Evolutionary conservation across 2,797 vertebrate genomes (phyloP).

Genomic region (Arctocebus calabarensis): DNA sequence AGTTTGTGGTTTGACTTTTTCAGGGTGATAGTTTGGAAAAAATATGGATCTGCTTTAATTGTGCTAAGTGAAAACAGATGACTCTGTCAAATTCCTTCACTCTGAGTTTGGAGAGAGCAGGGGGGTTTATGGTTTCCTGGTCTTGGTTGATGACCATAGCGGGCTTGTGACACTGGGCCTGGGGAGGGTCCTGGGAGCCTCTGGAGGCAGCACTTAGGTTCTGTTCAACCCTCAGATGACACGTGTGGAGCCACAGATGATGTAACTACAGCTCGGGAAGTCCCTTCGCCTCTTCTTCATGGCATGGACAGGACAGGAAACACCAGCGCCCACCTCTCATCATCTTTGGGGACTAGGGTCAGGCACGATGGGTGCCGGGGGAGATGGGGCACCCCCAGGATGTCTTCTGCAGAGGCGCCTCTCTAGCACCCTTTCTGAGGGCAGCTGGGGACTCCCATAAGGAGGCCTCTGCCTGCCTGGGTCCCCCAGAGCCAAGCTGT

Average conservation of each 20-base stretch:
- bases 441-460: neutral
- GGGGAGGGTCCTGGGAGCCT: neutral
- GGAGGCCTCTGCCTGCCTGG: fast-evolving
- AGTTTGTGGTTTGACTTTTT: constrained; percentile 1
- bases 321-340: too few species aligned
- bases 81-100: constrained; percentile 8
- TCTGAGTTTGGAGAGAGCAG: neutral
- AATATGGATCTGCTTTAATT: constrained; percentile 11
- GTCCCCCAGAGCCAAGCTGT: neutral
- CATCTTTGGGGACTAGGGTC: neutral
- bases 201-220: neutral
- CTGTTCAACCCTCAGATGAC: fast-evolving
- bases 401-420: neutral
- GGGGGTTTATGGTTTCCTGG: neutral
- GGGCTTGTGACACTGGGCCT: neutral
- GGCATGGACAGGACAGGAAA: neutral
- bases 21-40: constrained; percentile 9
- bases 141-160: fast-evolving
- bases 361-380: fast-evolving
- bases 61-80: neutral
- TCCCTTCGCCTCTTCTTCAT: neutral
- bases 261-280: too few species aligned
- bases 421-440: neutral
- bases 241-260: fast-evolving
- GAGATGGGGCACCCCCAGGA: fast-evolving